Percentiles rank a stretch among this genome's conserved stretches.
Conservation (phyloP, 2,113 vertebrate genomes). For the Caloenas nicobarica region DNA sequence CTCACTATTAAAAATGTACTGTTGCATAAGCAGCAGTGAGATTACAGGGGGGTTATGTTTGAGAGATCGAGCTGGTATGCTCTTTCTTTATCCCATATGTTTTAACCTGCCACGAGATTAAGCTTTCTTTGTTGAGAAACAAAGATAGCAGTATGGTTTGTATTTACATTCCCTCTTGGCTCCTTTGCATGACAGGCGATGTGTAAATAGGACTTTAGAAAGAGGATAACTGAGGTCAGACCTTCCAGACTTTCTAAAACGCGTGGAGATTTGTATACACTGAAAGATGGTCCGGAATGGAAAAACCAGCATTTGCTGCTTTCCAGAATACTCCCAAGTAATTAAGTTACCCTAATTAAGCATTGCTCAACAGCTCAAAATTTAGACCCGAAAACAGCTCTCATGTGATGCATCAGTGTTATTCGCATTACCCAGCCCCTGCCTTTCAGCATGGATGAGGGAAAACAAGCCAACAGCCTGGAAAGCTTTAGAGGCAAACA, state of each 20-base stretch:
- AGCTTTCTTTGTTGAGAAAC: not conserved
- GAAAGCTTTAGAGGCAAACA: not conserved
- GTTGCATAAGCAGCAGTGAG: not conserved
- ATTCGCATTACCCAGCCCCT: not conserved
- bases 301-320: not conserved
- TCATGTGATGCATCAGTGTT: not conserved
- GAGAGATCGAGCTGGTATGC: not conserved
- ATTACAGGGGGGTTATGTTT: not conserved
- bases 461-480: not conserved
- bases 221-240: not conserved
- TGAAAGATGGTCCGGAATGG: not conserved
- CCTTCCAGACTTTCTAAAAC: not conserved
- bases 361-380: not conserved
- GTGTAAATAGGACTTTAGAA: not conserved
- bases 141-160: not conserved
- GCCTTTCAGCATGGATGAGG: not conserved
- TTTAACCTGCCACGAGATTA: not conserved
- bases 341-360: not conserved
- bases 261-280: not conserved
- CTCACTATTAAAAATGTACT: not conserved
- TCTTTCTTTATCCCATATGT: not conserved
- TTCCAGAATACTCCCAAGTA: not conserved
- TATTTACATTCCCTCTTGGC: constrained; percentile 15
- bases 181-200: not conserved
- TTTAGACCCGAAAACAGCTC: not conserved